A percentile compares a stretch with the other conserved stretches of the same genome.
Evolutionary conservation across 2,888 invertebrate species (phyloP).

Genomic region (Tiphia femorata): DNA sequence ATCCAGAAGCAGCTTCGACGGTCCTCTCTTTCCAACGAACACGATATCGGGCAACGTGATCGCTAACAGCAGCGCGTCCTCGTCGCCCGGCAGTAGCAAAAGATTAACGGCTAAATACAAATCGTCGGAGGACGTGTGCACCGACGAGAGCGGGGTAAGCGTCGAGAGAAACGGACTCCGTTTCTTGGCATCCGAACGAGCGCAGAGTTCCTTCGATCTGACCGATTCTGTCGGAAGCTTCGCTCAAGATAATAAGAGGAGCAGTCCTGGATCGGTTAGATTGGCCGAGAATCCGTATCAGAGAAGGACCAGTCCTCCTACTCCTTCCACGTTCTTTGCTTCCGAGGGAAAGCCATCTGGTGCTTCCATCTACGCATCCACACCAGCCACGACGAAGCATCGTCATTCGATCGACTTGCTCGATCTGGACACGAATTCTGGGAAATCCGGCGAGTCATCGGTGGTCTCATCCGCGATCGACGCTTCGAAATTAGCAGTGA

Average conservation of each 20-base stretch:
- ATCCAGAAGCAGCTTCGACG: slow-evolving; percentile 55
- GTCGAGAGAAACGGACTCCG: not conserved
- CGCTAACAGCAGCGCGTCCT: slow-evolving; percentile 62
- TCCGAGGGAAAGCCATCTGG: not conserved
- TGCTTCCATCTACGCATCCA: not conserved
- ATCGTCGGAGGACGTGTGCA: slow-evolving; percentile 66
- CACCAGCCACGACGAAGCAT: no score
- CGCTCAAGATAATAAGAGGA: slow-evolving; percentile 27
- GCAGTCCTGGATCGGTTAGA: slow-evolving; percentile 18
- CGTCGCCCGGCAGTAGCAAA: no score
- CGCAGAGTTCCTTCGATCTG: slow-evolving; percentile 59
- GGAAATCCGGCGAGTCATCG: no score
- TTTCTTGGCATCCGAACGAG: slow-evolving; percentile 54
- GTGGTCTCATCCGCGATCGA: not conserved
- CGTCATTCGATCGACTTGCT: no score
- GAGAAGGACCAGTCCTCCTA: no score
- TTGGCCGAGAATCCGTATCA: slow-evolving; percentile 20
- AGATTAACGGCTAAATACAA: slow-evolving; percentile 68
- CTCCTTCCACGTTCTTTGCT: not conserved
- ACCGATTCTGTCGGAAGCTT: slow-evolving; percentile 38
- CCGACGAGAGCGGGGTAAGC: slow-evolving; percentile 49
- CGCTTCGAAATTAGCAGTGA: slow-evolving; percentile 1
- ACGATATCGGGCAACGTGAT: slow-evolving; percentile 64
- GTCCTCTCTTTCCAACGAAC: slow-evolving; percentile 52
- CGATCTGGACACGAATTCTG: no score